A percentile compares a stretch with the other conserved stretches of the same genome.
phyloP scores from a whole-genome alignment of 2,113 vertebrate species.

The Pseudonaja textilis region DNA sequence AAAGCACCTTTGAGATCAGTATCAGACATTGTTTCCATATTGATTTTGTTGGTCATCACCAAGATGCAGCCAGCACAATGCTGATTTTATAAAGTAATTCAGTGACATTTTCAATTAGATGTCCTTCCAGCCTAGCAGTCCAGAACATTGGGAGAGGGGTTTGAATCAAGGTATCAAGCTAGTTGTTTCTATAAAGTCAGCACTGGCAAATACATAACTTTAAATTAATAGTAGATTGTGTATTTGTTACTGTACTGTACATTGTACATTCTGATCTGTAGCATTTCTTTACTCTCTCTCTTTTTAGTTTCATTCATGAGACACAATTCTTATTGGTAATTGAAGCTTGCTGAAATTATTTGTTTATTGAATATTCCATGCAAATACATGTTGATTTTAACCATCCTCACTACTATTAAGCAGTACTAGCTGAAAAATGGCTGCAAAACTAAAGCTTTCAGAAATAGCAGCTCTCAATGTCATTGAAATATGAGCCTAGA shows the following conservation, averaged over 20 bases:
- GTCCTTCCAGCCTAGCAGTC: background rate
- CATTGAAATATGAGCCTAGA: background rate
- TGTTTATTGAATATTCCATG: background rate
- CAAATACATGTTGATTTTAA: background rate
- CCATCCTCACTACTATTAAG: background rate
- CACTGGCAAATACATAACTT: background rate
- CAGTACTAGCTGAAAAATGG: background rate
- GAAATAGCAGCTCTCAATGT: background rate
- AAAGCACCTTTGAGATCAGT: background rate
- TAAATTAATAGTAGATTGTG: background rate
- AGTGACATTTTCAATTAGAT: background rate
- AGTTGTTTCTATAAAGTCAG: background rate
- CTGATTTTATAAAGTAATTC: background rate
- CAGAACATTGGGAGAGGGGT: background rate
- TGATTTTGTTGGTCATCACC: background rate
- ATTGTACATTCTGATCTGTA: background rate
- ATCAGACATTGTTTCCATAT: background rate
- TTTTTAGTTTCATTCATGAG: background rate
- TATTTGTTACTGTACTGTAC: background rate
- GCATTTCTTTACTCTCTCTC: background rate
- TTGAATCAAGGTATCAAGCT: background rate
- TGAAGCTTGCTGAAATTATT: background rate
- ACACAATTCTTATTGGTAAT: background rate
- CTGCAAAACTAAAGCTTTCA: conserved; percentile 1
- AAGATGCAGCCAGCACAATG: background rate